Conservation (phyloP, 2,797 vertebrate genomes). For the Tympanoctomys barrerae region DNA sequence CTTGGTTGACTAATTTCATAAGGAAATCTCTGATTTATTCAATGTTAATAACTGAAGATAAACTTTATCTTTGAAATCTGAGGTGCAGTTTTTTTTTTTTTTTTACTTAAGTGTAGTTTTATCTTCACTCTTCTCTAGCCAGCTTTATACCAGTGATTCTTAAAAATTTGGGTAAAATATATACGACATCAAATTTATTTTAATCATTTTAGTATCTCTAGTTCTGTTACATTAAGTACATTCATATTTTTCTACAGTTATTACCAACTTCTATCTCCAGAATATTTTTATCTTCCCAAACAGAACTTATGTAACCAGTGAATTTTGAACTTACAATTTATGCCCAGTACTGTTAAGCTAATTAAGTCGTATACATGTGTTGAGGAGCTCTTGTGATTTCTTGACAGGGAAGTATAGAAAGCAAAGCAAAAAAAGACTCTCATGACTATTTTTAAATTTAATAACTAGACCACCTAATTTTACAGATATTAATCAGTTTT, state of each 20-base stretch:
- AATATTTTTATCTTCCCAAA: conserved; percentile 26
- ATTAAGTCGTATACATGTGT: neutral
- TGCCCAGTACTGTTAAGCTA: neutral
- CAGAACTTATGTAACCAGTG: neutral
- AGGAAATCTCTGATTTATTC: neutral
- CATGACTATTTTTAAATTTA: neutral
- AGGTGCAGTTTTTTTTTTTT: conserved; percentile 61
- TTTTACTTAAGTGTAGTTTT: conserved; percentile 56
- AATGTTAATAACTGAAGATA: conserved; percentile 28
- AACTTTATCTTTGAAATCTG: conserved; percentile 34
- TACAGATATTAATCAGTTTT: conserved; percentile 32
- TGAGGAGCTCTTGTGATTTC: neutral
- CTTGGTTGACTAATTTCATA: conserved; percentile 17
- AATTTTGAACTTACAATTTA: conserved; percentile 19
- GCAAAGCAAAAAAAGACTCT: conserved; percentile 31
- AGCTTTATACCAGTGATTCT: neutral
- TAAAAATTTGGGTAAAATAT: neutral
- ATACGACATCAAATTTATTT: conserved; percentile 21
- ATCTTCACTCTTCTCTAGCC: neutral
- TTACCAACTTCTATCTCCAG: neutral
- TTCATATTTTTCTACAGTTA: neutral
- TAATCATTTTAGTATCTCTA: neutral
- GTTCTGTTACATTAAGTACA: neutral
- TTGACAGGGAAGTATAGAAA: conserved; percentile 42
- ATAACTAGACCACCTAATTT: conserved; percentile 41